Evolutionary conservation across 1,140 invertebrate genomes (phyloP).

Genomic region (Cepaea nemoralis): DNA sequence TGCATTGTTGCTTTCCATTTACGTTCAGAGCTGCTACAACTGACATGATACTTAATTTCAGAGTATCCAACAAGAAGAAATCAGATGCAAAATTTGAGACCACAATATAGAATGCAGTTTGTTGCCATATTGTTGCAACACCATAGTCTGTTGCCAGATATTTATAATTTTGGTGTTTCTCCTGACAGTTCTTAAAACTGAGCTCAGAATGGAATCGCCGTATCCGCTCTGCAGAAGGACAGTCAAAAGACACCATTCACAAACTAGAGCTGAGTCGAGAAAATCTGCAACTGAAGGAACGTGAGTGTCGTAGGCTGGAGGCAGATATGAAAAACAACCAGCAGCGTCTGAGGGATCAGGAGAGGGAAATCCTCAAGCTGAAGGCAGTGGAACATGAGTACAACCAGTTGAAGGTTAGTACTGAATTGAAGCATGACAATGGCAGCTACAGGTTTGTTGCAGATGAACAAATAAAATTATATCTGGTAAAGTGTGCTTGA

Average conservation of each 20-base stretch:
- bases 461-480: too few relatives aligned
- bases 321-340: conserved; percentile 57
- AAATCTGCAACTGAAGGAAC: conserved; percentile 57
- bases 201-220: conserved; percentile 65
- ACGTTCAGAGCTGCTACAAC: too few relatives aligned
- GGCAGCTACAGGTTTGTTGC: too few relatives aligned
- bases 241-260: conserved; percentile 56
- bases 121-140: too few relatives aligned
- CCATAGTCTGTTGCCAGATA: too few relatives aligned
- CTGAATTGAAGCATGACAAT: not conserved
- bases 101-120: too few relatives aligned
- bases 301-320: conserved; percentile 61
- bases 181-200: conserved; percentile 55
- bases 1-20: too few relatives aligned
- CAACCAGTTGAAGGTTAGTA: conserved; percentile 51
- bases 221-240: conserved; percentile 60
- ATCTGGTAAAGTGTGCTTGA: too few relatives aligned
- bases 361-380: conserved; percentile 63
- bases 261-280: conserved; percentile 62
- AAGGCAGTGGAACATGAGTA: conserved; percentile 64
- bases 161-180: too few relatives aligned
- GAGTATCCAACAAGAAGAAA: too few relatives aligned
- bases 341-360: conserved; percentile 56
- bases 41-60: too few relatives aligned
- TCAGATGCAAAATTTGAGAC: too few relatives aligned